Conservation (phyloP, 1,140 invertebrate genomes). For the Nephila pilipes region DNA sequence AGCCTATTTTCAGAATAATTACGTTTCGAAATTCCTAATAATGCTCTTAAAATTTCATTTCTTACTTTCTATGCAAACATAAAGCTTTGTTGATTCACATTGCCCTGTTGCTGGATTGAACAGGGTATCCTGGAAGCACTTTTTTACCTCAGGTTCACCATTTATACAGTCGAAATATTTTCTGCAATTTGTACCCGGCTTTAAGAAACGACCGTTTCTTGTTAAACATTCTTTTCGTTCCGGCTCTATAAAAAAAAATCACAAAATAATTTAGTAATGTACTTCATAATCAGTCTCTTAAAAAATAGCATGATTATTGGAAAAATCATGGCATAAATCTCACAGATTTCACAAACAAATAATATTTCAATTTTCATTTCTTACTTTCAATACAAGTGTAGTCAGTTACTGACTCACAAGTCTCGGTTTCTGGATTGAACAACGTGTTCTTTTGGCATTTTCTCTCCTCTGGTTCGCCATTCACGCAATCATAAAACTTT, state of each 20-base stretch:
- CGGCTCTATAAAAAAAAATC: constrained; percentile 49
- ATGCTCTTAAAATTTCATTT: not conserved
- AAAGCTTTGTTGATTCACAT: not conserved
- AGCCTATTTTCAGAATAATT: no score
- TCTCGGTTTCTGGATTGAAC: constrained; percentile 15
- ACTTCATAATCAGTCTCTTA: no score
- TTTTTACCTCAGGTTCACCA: constrained; percentile 25
- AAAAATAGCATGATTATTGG: no score
- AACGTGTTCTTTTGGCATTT: not conserved
- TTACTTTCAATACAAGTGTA: constrained; percentile 26
- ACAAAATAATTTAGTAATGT: no score
- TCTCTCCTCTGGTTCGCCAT: constrained; percentile 9
- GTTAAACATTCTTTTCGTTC: constrained; percentile 17
- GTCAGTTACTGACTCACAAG: not conserved
- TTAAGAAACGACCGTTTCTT: constrained; percentile 47
- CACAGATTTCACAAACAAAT: no score
- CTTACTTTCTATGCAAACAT: constrained; percentile 29
- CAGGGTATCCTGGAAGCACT: not conserved
- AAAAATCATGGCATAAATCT: no score
- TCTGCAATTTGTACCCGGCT: constrained; percentile 28
- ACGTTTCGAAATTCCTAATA: no score
- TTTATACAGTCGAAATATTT: constrained; percentile 54
- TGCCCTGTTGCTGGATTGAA: constrained; percentile 36
- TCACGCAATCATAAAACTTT: constrained; percentile 42
- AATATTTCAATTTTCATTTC: no score